Base-by-base conservation (phyloP, 2,888 invertebrate genomes). In the Thalpophila matura region DNA sequence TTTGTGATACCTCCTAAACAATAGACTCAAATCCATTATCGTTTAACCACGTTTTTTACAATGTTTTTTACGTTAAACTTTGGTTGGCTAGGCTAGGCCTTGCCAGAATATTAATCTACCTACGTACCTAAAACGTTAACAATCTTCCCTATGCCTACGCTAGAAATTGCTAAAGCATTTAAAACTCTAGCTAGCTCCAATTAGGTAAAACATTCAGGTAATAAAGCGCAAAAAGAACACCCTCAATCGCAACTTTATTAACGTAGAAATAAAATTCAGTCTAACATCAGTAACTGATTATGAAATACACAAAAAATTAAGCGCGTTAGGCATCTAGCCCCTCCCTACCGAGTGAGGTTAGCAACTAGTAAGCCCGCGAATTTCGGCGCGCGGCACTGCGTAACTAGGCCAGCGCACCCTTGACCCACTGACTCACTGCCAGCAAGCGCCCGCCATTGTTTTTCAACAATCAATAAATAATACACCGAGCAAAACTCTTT, bases 381-480 rank as follows among this genome's bases (percentile, higher is more conserved):
- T 93, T 94, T 94, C 89, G 94, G 92, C 90, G 91, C 91, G 87
- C 90, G 88, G 90, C 86, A 87, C 89, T 87, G 88, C 88, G 90
- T 88, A 94, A 91, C 89, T 94, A 90, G 94, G 94, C 84, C 93
- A 87, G 87, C 85, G 87, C 89, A 89, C 89, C 94, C 94, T 94
- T 95, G 94, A 93, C 94, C 91, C 87, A 94, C 94, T 95, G 94
- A 92, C 94, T 94, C 90, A 94, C 91, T 94, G 92, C 90, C 93
- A 89, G 90, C 90, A 85, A 87, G 87, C 89, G 89, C 89, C 87
- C 89, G 91, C 93, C 92, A 94, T 94, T 94, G 94, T 94, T 93
- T 93, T 93, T 91, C 91, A 93, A 94, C 94, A 93, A 94, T 94
- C 94, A 94, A 94, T 94, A 94, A 93, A 92, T 93, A 94, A 92